Base-by-base conservation (phyloP, 2,113 vertebrate genomes). In the Porphyrio hochstetteri region DNA sequence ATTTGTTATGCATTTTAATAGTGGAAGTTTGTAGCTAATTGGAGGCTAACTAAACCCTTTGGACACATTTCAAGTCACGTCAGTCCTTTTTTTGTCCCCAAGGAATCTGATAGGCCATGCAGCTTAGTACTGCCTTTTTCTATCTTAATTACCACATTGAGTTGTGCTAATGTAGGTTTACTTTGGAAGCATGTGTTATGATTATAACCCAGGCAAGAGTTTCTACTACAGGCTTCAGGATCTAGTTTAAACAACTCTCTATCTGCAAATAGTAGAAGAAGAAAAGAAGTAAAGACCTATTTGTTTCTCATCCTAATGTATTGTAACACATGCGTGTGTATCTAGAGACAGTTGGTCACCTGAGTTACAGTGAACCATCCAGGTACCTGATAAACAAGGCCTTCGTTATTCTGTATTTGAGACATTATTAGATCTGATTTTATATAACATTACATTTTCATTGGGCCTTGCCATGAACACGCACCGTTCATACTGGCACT, bases 61-160 rank as follows among this genome's bases (percentile, higher is more conserved):
- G 98, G 98, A 97, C 97, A 96, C 80, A 75, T 97, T 97, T 98
- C 97, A 98, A 98, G 82, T 97, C 97, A 97, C 36, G 29, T 98
- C 96, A 96, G 90, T 98, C 95, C 94, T 91, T 97, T 97, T 98
- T 79, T 96, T 90, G 35, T 86, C 97, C 97, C 97, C 69, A 93
- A 97, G 97, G 97, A 95, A 97, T 96, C 91, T 92, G 96, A 96
- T 97, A 96, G 67, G 96, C 97, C 96, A 90, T 64, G 94, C 82
- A 94, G 97, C 81, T 98, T 97, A 97, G 96, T 94, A 93, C 90
- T 97, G 91, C 92, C 97, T 97, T 96, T 96, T 97, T 98, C 98
- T 98, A 95, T 97, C 98, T 97, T 98, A 98, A 98, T 98, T 98
- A 98, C 97, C 98, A 98, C 97, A 98, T 96, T 98, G 98, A 98